These are phyloP conservation scores for Thripadectes ignobilis DNA, from an alignment of 2,797 vertebrate species.

Conservation along the genomic window DNA sequence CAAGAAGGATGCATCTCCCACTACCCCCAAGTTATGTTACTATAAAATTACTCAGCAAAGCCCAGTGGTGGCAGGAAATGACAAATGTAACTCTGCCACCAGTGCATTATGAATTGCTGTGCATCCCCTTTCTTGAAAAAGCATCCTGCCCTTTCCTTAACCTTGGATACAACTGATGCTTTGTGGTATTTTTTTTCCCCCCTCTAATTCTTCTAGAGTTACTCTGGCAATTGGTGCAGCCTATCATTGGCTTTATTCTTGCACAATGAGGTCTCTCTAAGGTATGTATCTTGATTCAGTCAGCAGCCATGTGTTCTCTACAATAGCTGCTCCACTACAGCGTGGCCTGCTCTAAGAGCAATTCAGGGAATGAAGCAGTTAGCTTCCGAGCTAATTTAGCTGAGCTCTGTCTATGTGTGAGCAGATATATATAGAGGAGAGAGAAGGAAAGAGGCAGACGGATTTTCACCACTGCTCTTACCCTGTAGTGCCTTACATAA, in stretches of 20 bases:
- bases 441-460: constrained; percentile 27
- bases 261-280: constrained; percentile 18
- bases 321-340: constrained; percentile 15
- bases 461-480: constrained; percentile 12
- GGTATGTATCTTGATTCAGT: constrained; percentile 23
- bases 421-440: constrained; percentile 26
- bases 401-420: constrained; percentile 23
- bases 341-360: not conserved
- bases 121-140: constrained; percentile 28
- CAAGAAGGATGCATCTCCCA: not conserved
- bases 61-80: constrained; percentile 28
- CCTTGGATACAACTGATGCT: constrained; percentile 20
- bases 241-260: not conserved
- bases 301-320: constrained; percentile 27
- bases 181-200: not conserved
- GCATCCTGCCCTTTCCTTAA: constrained; percentile 59
- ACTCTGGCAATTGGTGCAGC: not conserved
- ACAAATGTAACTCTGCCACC: constrained; percentile 23
- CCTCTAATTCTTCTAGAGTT: not conserved
- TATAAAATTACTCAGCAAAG: constrained; percentile 2
- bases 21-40: not conserved
- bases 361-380: constrained; percentile 50
- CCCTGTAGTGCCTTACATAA: constrained; percentile 21
- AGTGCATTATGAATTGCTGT: not conserved
- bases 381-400: constrained; percentile 20